Evolutionary conservation across 2,113 vertebrate species (phyloP).

Genomic region (Acanthisitta chloris): DNA sequence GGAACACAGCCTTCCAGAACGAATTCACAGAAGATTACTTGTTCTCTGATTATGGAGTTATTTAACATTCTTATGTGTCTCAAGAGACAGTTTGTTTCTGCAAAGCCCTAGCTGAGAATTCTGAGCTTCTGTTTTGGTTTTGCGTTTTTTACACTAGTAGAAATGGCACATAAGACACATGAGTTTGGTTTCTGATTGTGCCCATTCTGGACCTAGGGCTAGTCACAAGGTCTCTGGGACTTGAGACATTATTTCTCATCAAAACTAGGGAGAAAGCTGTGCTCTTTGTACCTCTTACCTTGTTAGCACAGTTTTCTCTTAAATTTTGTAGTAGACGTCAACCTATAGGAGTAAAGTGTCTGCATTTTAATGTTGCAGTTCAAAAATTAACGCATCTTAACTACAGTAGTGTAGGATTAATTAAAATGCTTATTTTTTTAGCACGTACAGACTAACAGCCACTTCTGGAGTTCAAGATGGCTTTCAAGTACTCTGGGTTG

Average conservation of each 20-base stretch:
- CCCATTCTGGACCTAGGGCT: neutral
- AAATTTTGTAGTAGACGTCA: neutral
- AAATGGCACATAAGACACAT: neutral
- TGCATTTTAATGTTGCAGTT: neutral
- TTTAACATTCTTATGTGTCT: neutral
- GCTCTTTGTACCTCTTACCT: neutral
- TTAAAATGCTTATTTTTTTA: neutral
- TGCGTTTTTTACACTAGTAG: neutral
- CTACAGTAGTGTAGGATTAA: neutral
- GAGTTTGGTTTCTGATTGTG: neutral
- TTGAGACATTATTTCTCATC: neutral
- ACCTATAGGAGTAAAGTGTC: fast-evolving
- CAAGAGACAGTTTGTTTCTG: neutral
- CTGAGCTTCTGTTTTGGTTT: neutral
- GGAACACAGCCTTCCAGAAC: neutral
- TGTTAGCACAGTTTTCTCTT: neutral
- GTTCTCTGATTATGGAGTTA: neutral
- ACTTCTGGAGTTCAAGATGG: neutral
- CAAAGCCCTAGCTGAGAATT: neutral
- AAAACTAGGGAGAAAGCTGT: neutral
- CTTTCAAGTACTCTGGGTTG: neutral
- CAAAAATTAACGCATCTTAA: neutral
- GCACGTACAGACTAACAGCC: neutral
- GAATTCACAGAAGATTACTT: neutral
- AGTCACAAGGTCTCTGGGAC: neutral